Evolutionary conservation across 2,113 vertebrate species (phyloP), one percentile per base, ranked within the genome.

Genomic region (Notechis scutatus): DNA sequence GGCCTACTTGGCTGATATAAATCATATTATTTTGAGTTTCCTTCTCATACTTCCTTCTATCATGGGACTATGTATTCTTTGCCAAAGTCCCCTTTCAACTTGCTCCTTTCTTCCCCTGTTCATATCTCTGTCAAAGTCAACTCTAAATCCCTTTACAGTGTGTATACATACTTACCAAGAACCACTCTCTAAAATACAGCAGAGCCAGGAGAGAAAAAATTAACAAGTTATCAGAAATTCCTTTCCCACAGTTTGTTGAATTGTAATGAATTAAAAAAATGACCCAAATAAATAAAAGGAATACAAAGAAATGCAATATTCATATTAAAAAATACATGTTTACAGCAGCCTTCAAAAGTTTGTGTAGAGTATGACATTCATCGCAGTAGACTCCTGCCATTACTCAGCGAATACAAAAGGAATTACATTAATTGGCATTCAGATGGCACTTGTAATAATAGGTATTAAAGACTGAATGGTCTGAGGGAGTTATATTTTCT

Each of bases 251-350:
- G 50, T 8, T 15, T 81, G n/a, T 81, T 39, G 34, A 39, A 81
- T 21, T 39, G 69, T 5, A 81, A 39, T 1, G 14, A 21, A 88
- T 64, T 9, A 89, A 88, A 15, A 55, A 55, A 88, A 4, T 1
- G 29, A 29, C 11, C 9, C 26, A 64, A 64, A n/a, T 64, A 29
- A 29, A 64, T 14, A 64, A 59, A 57, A 57, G 11, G 59, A 64
- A 64, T 69, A n/a, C 14, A n/a, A 42, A 26, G 0, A 0, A 95
- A 29, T 56, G 90, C 0, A 1, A 3, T 85, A 81, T 57, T 55
- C 3, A 8, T 1, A 0, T 18, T 23, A 15, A 52, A 88, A 69
- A 69, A 61, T 5, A 59, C 50, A 0, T 23, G 20, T 47, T 87
- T 74, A 21, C 24, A 54, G 74, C 0, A 18, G 12, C 18, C 3